These are phyloP conservation scores for Hyles vespertilio DNA, from an alignment of 1,140 invertebrate genomes.

Conservation along the genomic window DNA sequence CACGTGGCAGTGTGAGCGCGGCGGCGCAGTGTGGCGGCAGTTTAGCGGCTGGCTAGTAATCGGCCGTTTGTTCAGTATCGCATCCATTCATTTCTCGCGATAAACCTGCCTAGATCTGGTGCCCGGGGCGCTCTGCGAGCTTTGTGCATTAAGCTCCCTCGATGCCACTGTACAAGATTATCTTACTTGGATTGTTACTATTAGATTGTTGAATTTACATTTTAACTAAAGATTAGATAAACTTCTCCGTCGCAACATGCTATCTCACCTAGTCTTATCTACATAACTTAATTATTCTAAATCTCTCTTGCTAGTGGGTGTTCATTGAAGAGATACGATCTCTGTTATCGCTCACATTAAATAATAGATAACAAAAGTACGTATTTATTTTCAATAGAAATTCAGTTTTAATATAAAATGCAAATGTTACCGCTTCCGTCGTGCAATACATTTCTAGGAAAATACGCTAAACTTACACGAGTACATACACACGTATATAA, in stretches of 20 bases:
- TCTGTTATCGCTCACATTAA: too few species aligned
- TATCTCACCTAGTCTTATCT: background rate
- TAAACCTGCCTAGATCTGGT: conserved; percentile 36
- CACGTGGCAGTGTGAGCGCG: conserved; percentile 52
- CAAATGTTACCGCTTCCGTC: conserved; percentile 47
- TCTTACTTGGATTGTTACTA: conserved; percentile 13
- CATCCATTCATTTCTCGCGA: conserved; percentile 64
- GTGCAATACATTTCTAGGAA: conserved; percentile 58
- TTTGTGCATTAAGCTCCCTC: conserved; percentile 28
- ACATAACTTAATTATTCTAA: conserved; percentile 1
- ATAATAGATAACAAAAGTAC: background rate
- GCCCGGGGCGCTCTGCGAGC: conserved; percentile 32
- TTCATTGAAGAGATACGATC: too few species aligned
- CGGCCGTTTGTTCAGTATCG: conserved; percentile 60
- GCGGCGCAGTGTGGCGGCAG: conserved; percentile 33
- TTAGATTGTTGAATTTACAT: conserved; percentile 10
- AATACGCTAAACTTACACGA: conserved; percentile 65
- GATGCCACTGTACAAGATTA: conserved; percentile 28
- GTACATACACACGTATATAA: conserved; percentile 7
- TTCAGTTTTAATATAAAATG: conserved; percentile 18
- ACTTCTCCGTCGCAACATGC: too few species aligned
- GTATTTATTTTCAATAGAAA: background rate
- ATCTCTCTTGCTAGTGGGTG: too few species aligned
- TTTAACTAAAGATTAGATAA: conserved; percentile 8
- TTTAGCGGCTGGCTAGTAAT: conserved; percentile 49